Base-by-base conservation (phyloP, 2,113 vertebrate genomes). In the Syrrhaptes paradoxus region DNA sequence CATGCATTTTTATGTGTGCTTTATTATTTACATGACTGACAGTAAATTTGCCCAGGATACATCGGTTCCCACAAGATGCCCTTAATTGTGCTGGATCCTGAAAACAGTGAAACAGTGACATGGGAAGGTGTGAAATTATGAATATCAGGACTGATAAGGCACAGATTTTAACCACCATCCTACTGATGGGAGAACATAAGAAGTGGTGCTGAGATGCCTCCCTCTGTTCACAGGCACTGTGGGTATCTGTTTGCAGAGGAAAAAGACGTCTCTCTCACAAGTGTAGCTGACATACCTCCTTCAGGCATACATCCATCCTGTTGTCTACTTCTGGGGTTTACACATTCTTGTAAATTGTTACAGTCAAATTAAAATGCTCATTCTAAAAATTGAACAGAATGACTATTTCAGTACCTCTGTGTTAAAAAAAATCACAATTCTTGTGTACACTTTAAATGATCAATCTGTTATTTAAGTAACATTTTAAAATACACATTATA, bases 81-180 rank as follows among this genome's bases (percentile, higher is more conserved):
- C n/a, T 93, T 94, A 81, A 87, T 87, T 94, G 68, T 89, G 48
- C 31, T 92, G 73, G 63, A 86, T 94, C 85, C 72, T 67, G 48
- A 73, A 66, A 84, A 11, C 9, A 68, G 65, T 49, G 28, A 45
- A 91, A 89, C 14, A 36, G 46, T 83, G 68, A 61, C 73, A 55
- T 10, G 8, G 46, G 34, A 92, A 86, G 12, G 24, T 29, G 63
- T 45, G 29, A 52, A 91, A 81, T 67, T 51, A 51, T 19, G 31
- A 59, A 67, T 52, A 75, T 21, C 22, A 10, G 7, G 21, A 84
- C 49, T 86, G n/a, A 61, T 48, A 93, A 80, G 81, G 36, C 31
- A 51, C 18, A 62, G 51, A 6, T 71, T 80, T 71, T 90, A 84
- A 70, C 13, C 14, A 74, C 4, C 4, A 15, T 51, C 13, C 38